Percentiles rank a stretch among this genome's conserved stretches.
phyloP scores from a whole-genome alignment of 2,797 vertebrate genomes.

The Phataginus tetradactyla region DNA sequence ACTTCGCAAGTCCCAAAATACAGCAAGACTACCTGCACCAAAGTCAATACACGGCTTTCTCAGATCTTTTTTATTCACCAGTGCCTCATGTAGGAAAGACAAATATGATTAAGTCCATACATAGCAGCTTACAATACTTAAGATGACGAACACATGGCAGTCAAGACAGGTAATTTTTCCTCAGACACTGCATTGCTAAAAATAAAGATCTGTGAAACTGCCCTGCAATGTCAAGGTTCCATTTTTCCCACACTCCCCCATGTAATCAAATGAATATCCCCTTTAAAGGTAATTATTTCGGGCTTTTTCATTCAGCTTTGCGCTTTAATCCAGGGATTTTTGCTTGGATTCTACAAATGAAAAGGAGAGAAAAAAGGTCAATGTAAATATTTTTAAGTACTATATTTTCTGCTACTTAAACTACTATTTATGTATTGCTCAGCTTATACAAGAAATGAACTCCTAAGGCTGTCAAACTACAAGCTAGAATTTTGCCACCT shows the following conservation, averaged over 20 bases:
- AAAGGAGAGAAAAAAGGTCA: conserved; percentile 30
- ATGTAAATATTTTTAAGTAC: background rate
- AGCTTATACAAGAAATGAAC: background rate
- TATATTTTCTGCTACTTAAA: background rate
- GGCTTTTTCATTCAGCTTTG: conserved; percentile 92
- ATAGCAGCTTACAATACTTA: conserved; percentile 90
- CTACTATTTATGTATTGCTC: background rate
- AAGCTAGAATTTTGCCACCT: background rate
- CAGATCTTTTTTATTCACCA: conserved; percentile 86
- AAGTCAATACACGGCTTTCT: conserved; percentile 88
- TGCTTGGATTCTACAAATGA: conserved; percentile 92
- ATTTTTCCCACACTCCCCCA: conserved; percentile 86
- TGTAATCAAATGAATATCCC: conserved; percentile 86
- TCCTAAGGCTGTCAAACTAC: background rate
- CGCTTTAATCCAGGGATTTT: conserved; percentile 97
- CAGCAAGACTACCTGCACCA: conserved; percentile 86
- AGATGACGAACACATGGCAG: conserved; percentile 88
- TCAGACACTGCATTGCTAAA: conserved; percentile 90
- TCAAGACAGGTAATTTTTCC: conserved; percentile 85
- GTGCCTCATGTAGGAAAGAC: conserved; percentile 88
- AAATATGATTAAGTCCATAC: conserved; percentile 88
- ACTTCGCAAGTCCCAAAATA: conserved; percentile 76
- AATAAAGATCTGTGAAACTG: conserved; percentile 91
- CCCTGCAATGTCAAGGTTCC: conserved; percentile 87
- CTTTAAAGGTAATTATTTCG: conserved; percentile 81